phyloP scores from a whole-genome alignment of 1,140 invertebrate species.

The Maniola jurtina region DNA sequence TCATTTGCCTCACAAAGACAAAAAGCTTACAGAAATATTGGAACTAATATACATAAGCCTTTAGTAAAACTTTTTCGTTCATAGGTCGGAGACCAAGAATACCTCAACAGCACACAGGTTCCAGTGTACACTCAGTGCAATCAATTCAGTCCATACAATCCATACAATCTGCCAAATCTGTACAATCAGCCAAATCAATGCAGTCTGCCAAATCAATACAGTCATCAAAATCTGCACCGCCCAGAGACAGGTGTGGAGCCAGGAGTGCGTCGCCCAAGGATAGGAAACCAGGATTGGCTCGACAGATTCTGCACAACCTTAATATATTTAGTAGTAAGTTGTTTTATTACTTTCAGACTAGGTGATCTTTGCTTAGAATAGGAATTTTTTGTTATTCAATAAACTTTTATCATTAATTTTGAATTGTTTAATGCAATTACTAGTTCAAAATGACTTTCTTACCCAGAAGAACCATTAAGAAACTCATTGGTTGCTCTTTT shows the following conservation, averaged over 20 bases:
- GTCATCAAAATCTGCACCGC: constrained; percentile 22
- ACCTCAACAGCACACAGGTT: constrained; percentile 73
- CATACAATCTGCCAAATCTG: constrained; percentile 30
- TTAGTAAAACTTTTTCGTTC: neutral
- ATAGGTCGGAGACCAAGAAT: constrained; percentile 57
- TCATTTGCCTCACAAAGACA: too few species aligned
- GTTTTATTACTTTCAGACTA: constrained; percentile 1
- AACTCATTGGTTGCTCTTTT: too few species aligned
- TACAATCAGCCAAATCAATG: constrained; percentile 18
- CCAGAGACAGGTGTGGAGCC: constrained; percentile 33
- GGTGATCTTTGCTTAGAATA: neutral
- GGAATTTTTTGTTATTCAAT: too few species aligned
- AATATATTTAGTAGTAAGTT: constrained; percentile 88
- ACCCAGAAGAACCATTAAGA: too few species aligned
- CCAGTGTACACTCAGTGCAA: constrained; percentile 63
- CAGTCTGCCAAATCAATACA: constrained; percentile 34
- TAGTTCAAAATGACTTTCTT: too few species aligned
- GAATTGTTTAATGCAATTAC: too few species aligned
- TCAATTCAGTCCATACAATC: constrained; percentile 41
- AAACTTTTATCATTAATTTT: too few species aligned
- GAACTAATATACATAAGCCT: too few species aligned
- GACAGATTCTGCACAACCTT: constrained; percentile 87
- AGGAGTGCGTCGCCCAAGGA: constrained; percentile 56
- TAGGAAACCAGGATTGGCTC: constrained; percentile 82
- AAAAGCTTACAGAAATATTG: too few species aligned